phyloP scores from a whole-genome alignment of 1,140 invertebrate species.

The Drosophila tsacasi region DNA sequence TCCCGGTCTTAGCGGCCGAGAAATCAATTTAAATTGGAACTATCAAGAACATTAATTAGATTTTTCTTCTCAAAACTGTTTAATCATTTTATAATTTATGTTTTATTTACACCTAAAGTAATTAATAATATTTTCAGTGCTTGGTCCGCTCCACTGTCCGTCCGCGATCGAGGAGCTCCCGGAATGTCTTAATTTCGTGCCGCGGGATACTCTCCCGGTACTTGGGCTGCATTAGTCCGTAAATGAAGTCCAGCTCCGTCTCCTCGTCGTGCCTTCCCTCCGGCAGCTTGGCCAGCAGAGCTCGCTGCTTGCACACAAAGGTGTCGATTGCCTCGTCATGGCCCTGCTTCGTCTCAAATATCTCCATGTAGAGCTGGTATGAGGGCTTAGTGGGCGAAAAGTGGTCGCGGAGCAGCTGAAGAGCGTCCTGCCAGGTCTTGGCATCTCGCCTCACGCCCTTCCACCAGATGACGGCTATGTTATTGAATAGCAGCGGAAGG shows the following conservation, averaged over 20 bases:
- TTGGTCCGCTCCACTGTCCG: slow-evolving; percentile 60
- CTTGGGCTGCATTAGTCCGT: slow-evolving; percentile 65
- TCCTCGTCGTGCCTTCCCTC: slow-evolving; percentile 76
- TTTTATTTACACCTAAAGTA: background rate
- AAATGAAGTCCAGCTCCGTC: slow-evolving; percentile 79
- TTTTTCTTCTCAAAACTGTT: background rate
- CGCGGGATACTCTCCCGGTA: slow-evolving; percentile 71
- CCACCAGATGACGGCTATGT: slow-evolving; percentile 76
- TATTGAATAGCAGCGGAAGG: slow-evolving; percentile 67
- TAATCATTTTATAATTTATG: background rate
- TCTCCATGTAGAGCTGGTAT: slow-evolving; percentile 77
- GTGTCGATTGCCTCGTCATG: slow-evolving; percentile 59
- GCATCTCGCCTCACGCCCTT: slow-evolving; percentile 76
- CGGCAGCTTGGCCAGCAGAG: slow-evolving; percentile 74
- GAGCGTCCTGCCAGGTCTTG: slow-evolving; percentile 66
- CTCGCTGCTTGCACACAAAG: slow-evolving; percentile 77
- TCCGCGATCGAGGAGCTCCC: slow-evolving; percentile 71
- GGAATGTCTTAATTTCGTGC: slow-evolving; percentile 70
- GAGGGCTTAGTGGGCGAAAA: slow-evolving; percentile 80
- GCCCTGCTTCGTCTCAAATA: slow-evolving; percentile 70
- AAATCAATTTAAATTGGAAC: background rate
- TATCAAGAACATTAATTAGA: background rate
- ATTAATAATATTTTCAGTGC: slow-evolving; percentile 6
- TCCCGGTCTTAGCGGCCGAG: too few species aligned
- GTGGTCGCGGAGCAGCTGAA: slow-evolving; percentile 68